These are phyloP conservation scores for Cactoblastis cactorum DNA, from an alignment of 2,888 invertebrate genomes.

Conservation along the genomic window DNA sequence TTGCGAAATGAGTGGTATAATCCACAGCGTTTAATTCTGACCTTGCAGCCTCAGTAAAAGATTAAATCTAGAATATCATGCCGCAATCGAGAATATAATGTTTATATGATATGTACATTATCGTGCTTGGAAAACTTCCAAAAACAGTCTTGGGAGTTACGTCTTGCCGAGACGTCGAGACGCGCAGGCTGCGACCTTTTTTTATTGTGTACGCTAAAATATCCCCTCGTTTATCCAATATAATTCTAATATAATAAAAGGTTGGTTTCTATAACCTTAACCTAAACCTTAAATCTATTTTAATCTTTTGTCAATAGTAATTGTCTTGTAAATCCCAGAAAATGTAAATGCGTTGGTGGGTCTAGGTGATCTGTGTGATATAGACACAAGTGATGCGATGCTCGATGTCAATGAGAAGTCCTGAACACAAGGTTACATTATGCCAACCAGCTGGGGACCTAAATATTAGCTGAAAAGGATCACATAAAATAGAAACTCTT, in stretches of 20 bases:
- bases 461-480: not conserved
- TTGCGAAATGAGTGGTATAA: constrained; percentile 13
- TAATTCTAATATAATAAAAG: not conserved
- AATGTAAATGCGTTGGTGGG: not conserved
- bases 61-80: constrained; percentile 13
- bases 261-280: not conserved
- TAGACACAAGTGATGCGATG: not conserved
- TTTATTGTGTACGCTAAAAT: not conserved
- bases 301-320: too few species aligned
- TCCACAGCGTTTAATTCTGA: constrained; percentile 10
- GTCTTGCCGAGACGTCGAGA: constrained; percentile 8
- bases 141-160: constrained; percentile 4
- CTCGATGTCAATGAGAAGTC: not conserved
- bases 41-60: constrained; percentile 8
- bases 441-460: not conserved
- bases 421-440: not conserved
- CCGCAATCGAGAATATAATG: constrained; percentile 8
- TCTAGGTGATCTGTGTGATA: not conserved
- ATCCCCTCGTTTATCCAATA: not conserved
- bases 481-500: too few species aligned
- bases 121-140: constrained; percentile 2
- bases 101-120: constrained; percentile 12
- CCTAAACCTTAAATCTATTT: too few species aligned
- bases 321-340: not conserved
- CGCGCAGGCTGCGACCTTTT: not conserved